A percentile compares a stretch with the other conserved stretches of the same genome.
Conservation (phyloP, 2,113 vertebrate species). For the Gymnorhina tibicen region DNA sequence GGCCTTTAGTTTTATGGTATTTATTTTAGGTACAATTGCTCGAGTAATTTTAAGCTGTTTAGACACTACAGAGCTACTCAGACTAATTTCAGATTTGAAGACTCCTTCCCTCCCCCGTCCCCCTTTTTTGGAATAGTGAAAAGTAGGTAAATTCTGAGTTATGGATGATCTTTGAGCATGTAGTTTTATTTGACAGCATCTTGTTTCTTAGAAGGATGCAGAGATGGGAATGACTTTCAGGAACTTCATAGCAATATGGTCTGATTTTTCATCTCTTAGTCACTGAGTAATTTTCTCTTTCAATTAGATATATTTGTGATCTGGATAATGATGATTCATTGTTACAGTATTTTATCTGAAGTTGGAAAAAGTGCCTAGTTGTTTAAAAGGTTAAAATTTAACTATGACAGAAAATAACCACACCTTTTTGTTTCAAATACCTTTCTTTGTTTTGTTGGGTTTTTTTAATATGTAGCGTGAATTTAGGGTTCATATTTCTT, state of each 20-base stretch:
- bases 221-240: not conserved
- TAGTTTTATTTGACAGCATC: not conserved
- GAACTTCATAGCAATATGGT: not conserved
- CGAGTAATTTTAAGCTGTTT: not conserved
- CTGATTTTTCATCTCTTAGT: not conserved
- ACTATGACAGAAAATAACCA: not conserved
- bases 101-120: rapidly evolving
- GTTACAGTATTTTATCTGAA: not conserved
- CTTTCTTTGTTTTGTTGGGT: not conserved
- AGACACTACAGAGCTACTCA: not conserved
- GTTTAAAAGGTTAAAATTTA: not conserved
- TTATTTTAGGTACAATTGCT: not conserved
- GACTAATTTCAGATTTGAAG: not conserved
- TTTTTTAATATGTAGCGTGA: not conserved
- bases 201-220: not conserved
- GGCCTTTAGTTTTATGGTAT: not conserved
- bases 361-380: not conserved
- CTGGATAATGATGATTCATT: not conserved
- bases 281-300: not conserved
- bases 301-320: not conserved
- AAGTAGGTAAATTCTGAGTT: not conserved
- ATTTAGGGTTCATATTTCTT: not conserved
- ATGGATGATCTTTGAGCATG: not conserved
- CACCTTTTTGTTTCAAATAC: not conserved
- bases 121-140: not conserved